These are phyloP conservation scores for Xanthorhoe spadicearia DNA, from an alignment of 2,888 invertebrate species.

Conservation along the genomic window DNA sequence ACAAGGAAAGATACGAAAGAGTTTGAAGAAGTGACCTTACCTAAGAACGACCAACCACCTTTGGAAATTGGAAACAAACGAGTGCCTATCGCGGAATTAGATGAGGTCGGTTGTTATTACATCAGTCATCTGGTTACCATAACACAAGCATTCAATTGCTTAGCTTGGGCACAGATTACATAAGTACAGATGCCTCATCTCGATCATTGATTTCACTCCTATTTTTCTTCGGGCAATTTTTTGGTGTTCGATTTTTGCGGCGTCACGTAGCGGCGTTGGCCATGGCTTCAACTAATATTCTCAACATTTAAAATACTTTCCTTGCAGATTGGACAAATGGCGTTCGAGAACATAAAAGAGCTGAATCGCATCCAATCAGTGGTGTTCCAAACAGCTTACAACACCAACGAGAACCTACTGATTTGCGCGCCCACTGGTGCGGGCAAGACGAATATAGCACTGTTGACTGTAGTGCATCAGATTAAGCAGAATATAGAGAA, in stretches of 20 bases:
- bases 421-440: slow-evolving; percentile 99
- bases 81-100: slow-evolving; percentile 86
- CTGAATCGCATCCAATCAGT: slow-evolving; percentile 98
- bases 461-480: slow-evolving; percentile 95
- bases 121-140: too few relatives aligned
- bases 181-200: too few relatives aligned
- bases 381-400: slow-evolving; percentile 97
- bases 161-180: too few relatives aligned
- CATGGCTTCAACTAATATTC: too few relatives aligned
- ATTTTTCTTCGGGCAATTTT: too few relatives aligned
- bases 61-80: slow-evolving; percentile 86
- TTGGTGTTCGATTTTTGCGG: too few relatives aligned
- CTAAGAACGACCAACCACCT: slow-evolving; percentile 86
- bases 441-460: slow-evolving; percentile 99
- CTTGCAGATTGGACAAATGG: slow-evolving; percentile 92
- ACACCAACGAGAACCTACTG: slow-evolving; percentile 97
- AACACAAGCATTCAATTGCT: too few relatives aligned
- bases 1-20: slow-evolving; percentile 88
- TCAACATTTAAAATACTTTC: background rate
- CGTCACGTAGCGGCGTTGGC: too few relatives aligned
- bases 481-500: slow-evolving; percentile 93
- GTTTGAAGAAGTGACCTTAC: slow-evolving; percentile 95
- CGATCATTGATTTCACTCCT: too few relatives aligned
- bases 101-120: slow-evolving; percentile 82
- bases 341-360: slow-evolving; percentile 93